A percentile compares a stretch with the other conserved stretches of the same genome.
phyloP scores from a whole-genome alignment of 2,888 invertebrate genomes.

The Eristalinus aeneus region DNA sequence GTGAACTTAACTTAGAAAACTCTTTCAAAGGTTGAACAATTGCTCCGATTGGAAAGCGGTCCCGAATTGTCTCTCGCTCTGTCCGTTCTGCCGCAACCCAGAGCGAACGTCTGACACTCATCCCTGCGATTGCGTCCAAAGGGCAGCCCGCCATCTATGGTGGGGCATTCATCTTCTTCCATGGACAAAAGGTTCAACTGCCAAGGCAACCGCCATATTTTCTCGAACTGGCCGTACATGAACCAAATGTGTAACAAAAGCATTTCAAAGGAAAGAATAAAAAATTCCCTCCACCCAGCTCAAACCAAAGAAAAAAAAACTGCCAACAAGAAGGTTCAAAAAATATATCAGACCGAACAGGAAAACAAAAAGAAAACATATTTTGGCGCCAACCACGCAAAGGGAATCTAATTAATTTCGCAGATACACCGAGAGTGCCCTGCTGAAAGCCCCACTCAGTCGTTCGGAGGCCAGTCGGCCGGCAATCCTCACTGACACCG shows the following conservation, averaged over 20 bases:
- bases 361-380: background rate
- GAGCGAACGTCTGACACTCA: too few relatives aligned
- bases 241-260: background rate
- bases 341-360: background rate
- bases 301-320: background rate
- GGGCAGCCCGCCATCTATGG: too few relatives aligned
- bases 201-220: background rate
- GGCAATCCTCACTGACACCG: background rate
- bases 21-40: too few relatives aligned
- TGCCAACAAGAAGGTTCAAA: background rate
- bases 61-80: too few relatives aligned
- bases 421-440: conserved; percentile 22
- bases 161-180: too few relatives aligned
- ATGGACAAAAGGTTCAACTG: too few relatives aligned
- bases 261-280: conserved; percentile 4
- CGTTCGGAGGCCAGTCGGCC: background rate
- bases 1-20: too few relatives aligned
- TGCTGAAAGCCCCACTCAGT: background rate
- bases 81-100: too few relatives aligned
- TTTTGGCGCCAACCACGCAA: conserved; percentile 66
- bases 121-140: too few relatives aligned
- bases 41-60: too few relatives aligned
- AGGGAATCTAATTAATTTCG: conserved; percentile 63
- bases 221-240: background rate
- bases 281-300: background rate